These are phyloP conservation scores for Semotilus atromaculatus DNA, from an alignment of 2,797 vertebrate genomes.

Conservation along the genomic window DNA sequence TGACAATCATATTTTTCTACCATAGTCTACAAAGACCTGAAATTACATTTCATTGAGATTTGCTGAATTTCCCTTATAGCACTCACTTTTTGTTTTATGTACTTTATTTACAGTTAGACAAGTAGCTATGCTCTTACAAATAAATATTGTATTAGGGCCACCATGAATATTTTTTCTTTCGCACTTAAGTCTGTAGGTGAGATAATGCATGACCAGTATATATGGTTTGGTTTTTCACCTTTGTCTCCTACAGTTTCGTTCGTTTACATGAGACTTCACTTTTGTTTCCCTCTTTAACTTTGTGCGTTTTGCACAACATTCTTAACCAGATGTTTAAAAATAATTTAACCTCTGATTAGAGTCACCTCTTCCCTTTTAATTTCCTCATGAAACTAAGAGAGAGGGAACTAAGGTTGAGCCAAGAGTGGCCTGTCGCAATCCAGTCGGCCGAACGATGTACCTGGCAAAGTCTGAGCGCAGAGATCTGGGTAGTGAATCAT, in stretches of 20 bases:
- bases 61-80: neutral
- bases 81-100: neutral
- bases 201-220: neutral
- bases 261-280: conserved; percentile 29
- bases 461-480: conserved; percentile 58
- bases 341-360: conserved; percentile 61
- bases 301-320: conserved; percentile 61
- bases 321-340: conserved; percentile 68
- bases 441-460: conserved; percentile 53
- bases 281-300: conserved; percentile 60
- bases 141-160: neutral
- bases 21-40: conserved; percentile 24
- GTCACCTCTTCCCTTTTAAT: conserved; percentile 85
- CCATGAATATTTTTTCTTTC: neutral
- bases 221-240: neutral
- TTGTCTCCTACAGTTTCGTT: neutral
- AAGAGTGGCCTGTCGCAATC: conserved; percentile 61
- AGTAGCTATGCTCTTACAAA: neutral
- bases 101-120: neutral
- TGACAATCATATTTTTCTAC: conserved; percentile 48
- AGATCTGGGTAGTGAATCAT: conserved; percentile 74
- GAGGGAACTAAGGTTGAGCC: conserved; percentile 75
- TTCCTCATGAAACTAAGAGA: conserved; percentile 79
- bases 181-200: neutral
- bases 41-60: conserved; percentile 4